Evolutionary conservation across 1,140 invertebrate species (phyloP), one percentile per base, ranked within the genome.

Genomic region (Rhagoletis zephyria): DNA sequence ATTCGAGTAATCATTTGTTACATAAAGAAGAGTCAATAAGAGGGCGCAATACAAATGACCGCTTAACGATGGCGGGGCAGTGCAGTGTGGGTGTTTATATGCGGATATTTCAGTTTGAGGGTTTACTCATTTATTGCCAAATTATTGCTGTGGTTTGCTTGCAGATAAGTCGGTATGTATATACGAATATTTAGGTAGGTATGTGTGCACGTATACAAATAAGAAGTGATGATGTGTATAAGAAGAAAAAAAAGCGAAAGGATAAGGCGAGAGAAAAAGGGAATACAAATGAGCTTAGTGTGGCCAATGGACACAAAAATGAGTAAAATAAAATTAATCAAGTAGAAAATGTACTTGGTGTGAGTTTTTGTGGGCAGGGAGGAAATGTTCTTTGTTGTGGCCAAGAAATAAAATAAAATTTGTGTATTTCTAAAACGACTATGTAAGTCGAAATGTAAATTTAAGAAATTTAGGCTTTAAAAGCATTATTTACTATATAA

Each of bases 301-400:
- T 74, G 67, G 6, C 42, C 45, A 74, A 12, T 48, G 42, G 70
- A 40, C 64, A 67, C n/a, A 10, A 67, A 67, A 74, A 48, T 74
- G 65, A 42, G 40, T 70, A 74, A 74, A 12, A 74, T 67, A 67
- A 74, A 48, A 74, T n/a, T 74, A 74, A 74, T 74, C 42, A 74
- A 74, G 42, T 48, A 14, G 70, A 74, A 48, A 74, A 12, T 10
- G 4, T 74, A 30, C 30, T 30, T 30, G 30, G 30, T 30, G 30
- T 30, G 30, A 30, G 30, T 30, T 30, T 30, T 30, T 30, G 30
- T 30, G 30, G 0, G 30, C 30, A 30, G 30, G 30, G 30, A 30
- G 30, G 1, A 30, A 30, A 30, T 30, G 30, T 30, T 30, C 30
- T 30, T 30, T 30, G 30, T 30, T 30, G 30, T 30, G 30, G 30